A percentile compares a stretch with the other conserved stretches of the same genome.
Evolutionary conservation across 2,888 invertebrate genomes (phyloP).

Genomic region (Xestia xanthographa): DNA sequence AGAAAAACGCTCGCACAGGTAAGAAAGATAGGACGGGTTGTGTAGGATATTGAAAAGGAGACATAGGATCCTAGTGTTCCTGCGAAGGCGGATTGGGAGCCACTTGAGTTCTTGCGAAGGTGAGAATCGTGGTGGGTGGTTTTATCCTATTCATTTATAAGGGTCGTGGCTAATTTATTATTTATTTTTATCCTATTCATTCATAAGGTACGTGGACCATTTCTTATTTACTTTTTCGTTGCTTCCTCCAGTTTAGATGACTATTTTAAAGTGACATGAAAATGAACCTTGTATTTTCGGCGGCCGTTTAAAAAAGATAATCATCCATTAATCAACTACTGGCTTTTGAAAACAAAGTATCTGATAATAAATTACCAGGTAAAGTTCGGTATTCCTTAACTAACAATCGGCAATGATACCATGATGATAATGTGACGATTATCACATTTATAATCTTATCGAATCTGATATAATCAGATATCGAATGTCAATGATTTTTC

Average conservation of each 20-base stretch:
- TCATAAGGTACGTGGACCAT: background rate
- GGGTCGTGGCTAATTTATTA: too few relatives aligned
- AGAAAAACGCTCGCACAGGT: too few relatives aligned
- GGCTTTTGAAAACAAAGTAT: constrained; percentile 1
- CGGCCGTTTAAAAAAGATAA: background rate
- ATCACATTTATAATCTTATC: constrained; percentile 16
- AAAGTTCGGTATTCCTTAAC: constrained; percentile 6
- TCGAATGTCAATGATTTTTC: background rate
- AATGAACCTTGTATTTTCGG: background rate
- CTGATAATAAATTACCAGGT: constrained; percentile 4
- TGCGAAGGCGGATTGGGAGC: too few relatives aligned
- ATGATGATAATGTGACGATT: background rate
- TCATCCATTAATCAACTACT: constrained; percentile 14
- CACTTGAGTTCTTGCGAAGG: too few relatives aligned
- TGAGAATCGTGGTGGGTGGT: too few relatives aligned
- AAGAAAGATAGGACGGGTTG: too few relatives aligned
- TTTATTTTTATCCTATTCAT: background rate
- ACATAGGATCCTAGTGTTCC: too few relatives aligned
- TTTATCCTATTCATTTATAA: too few relatives aligned
- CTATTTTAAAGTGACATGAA: background rate
- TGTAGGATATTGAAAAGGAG: too few relatives aligned
- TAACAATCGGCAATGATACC: constrained; percentile 2
- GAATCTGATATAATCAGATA: background rate
- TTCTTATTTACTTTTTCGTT: background rate
- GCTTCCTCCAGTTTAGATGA: background rate